Evolutionary conservation across 1,140 invertebrate genomes (phyloP).

Genomic region (Drosophila bocqueti): DNA sequence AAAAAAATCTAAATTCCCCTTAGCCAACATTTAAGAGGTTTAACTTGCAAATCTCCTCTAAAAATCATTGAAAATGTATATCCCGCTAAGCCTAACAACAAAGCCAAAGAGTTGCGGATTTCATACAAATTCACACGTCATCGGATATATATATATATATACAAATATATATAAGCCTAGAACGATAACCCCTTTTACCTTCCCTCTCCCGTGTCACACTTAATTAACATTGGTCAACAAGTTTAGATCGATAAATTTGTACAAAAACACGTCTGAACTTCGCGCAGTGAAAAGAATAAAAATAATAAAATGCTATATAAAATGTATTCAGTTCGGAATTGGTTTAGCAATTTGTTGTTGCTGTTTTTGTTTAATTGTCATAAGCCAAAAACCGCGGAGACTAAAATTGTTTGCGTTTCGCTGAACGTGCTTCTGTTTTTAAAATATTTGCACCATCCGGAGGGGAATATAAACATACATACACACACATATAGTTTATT

Average conservation of each 20-base stretch:
- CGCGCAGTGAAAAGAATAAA: constrained; percentile 21
- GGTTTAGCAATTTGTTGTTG: constrained; percentile 44
- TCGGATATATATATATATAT: background rate
- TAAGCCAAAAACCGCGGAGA: constrained; percentile 55
- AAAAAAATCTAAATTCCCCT: background rate
- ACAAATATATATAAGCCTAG: background rate
- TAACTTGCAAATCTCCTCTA: background rate
- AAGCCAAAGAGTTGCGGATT: constrained; percentile 17
- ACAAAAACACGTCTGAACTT: constrained; percentile 40
- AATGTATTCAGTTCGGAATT: constrained; percentile 47
- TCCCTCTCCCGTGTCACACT: constrained; percentile 22
- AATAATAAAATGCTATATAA: constrained; percentile 32
- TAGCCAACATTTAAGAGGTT: background rate
- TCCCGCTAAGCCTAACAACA: constrained; percentile 12
- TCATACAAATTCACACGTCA: constrained; percentile 39
- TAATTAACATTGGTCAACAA: constrained; percentile 69
- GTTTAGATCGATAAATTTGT: constrained; percentile 63
- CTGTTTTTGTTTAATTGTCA: constrained; percentile 55
- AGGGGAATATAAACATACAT: background rate
- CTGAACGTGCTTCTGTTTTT: constrained; percentile 34
- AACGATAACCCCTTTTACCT: background rate
- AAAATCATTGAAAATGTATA: constrained; percentile 29
- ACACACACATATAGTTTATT: constrained; percentile 1
- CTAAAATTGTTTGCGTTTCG: constrained; percentile 39
- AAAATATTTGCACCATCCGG: constrained; percentile 19